A percentile compares a stretch with the other conserved stretches of the same genome.
Evolutionary conservation across 1,140 invertebrate genomes (phyloP).

Genomic region (Sitophilus oryzae): DNA sequence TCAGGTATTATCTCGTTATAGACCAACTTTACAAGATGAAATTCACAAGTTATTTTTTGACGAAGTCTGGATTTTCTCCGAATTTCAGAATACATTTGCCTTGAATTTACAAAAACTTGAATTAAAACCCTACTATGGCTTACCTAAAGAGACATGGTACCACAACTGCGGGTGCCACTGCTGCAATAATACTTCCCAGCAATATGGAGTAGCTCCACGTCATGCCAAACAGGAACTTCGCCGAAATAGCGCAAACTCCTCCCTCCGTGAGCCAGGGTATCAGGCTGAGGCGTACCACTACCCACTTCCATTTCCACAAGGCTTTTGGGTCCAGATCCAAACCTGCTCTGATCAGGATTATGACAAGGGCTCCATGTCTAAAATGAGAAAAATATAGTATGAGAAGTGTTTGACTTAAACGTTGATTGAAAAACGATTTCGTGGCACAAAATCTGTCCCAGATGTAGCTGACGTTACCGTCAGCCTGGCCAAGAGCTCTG

Average conservation of each 20-base stretch:
- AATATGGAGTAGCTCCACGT: constrained; percentile 79
- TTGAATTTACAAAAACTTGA: too few species aligned
- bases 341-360: constrained; percentile 89
- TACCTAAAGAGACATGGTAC: constrained; percentile 79
- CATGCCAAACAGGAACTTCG: constrained; percentile 70
- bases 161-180: constrained; percentile 92
- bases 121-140: neutral
- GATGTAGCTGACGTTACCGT: too few species aligned
- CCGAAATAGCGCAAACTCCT: constrained; percentile 57
- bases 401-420: neutral
- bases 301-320: constrained; percentile 69
- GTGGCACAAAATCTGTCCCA: too few species aligned
- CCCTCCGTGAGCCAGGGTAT: constrained; percentile 81
- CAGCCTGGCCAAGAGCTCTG: too few species aligned
- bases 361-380: constrained; percentile 84
- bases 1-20: too few species aligned
- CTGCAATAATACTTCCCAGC: constrained; percentile 75
- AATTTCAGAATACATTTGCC: too few species aligned
- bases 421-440: too few species aligned
- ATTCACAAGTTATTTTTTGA: too few species aligned
- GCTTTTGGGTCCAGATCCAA: constrained; percentile 83
- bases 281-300: constrained; percentile 77
- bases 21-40: too few species aligned
- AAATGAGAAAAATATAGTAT: neutral
- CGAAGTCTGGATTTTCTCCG: too few species aligned